Evolutionary conservation across 2,888 invertebrate species (phyloP), one percentile per base, ranked within the genome.

Genomic region (Xestobium rufovillosum): DNA sequence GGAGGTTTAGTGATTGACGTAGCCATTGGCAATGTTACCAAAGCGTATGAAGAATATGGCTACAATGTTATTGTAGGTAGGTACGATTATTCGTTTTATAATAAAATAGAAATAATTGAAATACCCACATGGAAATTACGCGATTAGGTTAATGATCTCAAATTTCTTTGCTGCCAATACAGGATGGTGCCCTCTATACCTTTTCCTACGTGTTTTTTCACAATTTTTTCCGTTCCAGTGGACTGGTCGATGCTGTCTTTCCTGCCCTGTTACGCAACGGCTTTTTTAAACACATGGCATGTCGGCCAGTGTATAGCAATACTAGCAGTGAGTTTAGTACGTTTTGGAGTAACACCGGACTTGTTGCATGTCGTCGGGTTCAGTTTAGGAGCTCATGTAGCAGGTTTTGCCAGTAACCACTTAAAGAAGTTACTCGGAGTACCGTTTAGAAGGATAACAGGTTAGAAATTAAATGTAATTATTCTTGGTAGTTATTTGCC

Each of bases 321-420:
- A 36, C 52, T 76, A 38, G 50, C 72, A 14, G 45, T 63, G 1
- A 57, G 66, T 29, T 48, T 75, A 4, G 44, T 63, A 11, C 51
- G 57, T 17, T 44, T 49, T 12, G 65, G 66, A 1, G 56, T 65
- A 26, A 41, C 52, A 34, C 61, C 69, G 2, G 34, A 45, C 4
- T 56, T 65, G 23, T 52, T 72, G 8, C 76, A 76, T 51, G 60
- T 70, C 14, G 61, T 76, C 19, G 76, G 76, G 0, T 75, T 76
- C 54, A 75, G 75, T 42, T 57, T 76, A 1, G 76, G 76, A 1
- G 75, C 75, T 0, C 73, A 73, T 49, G 67, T 73, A 11, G 57
- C 71, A 49, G 43, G 71, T 55, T 50, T 71, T 44, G 59, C 63
- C n/a, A 63, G 65, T 29, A 58, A 51, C 17, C 53, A 60, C 25